phyloP scores from a whole-genome alignment of 2,797 vertebrate genomes.

The Pangasius mekongensis region DNA sequence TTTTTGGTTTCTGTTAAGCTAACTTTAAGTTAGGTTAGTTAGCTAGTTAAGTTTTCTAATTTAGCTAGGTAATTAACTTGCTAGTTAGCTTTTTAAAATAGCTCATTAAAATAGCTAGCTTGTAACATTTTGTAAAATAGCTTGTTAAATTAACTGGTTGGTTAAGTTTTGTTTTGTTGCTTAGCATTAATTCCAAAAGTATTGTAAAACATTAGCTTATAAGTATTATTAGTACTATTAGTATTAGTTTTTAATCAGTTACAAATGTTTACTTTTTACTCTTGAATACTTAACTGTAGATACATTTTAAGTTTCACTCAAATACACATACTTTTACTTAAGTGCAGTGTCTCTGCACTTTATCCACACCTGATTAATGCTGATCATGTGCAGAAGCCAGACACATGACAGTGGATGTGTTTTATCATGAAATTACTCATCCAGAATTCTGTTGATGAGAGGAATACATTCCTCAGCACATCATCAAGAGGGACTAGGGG shows the following conservation, averaged over 20 bases:
- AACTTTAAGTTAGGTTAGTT: neutral
- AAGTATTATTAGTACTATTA: too few species aligned
- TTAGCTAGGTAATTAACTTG: neutral
- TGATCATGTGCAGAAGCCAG: constrained; percentile 28
- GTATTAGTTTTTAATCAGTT: neutral
- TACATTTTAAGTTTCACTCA: neutral
- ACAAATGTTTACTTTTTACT: neutral
- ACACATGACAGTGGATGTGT: constrained; percentile 46
- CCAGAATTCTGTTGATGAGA: constrained; percentile 42
- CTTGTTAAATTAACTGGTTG: neutral
- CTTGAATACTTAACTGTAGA: neutral
- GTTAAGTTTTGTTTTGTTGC: neutral
- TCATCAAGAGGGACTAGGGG: constrained; percentile 27
- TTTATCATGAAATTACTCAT: constrained; percentile 52
- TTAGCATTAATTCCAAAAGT: neutral
- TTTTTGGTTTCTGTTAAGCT: neutral
- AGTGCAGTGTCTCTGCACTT: neutral
- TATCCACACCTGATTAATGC: constrained; percentile 35
- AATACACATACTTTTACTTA: neutral
- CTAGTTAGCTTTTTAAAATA: neutral
- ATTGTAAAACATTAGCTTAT: neutral
- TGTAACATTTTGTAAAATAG: neutral
- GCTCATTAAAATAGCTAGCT: neutral
- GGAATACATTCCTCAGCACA: constrained; percentile 51
- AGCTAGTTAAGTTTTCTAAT: neutral